Base-by-base conservation (phyloP, 1,140 invertebrate genomes). In the Drosophila ercepeae region DNA sequence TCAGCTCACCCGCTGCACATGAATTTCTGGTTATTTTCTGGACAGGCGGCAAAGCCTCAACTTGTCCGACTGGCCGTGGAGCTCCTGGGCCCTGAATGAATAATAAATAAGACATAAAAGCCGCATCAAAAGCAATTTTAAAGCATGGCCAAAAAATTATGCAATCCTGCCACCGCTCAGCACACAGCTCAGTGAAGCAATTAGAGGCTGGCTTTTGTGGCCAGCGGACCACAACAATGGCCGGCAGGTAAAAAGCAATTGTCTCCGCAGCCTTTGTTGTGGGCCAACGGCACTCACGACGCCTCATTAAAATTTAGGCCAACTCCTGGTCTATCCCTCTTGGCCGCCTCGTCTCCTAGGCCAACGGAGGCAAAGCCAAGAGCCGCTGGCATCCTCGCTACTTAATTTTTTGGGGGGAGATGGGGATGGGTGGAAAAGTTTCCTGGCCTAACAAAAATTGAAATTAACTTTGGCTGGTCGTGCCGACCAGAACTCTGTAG, bases 281-380 rank as follows among this genome's bases (percentile, higher is more conserved):
- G 81, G 81, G 72, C 64, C 76, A 74, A 49, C 50, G 70, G 57
- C 60, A 64, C 60, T 64, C 60, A 59, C 59, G 69, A 64, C 59
- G 82, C 74, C 82, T 88, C 83, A 88, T 88, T 89, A 88, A 89
- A 88, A 88, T 88, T 82, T 88, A 78, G 82, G 83, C 83, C 82
- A 88, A 78, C 54, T 72, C 58, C 63, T 4, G 16, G 5, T 6
- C 44, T 48, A 8, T 18, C 16, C 46, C 21, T 11, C 25, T n/a
- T n/a, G n/a, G n/a, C n/a, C n/a, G n/a, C 49, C n/a, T 14, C 8
- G 7, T 9, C 6, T 29, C 4, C 9, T n/a, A 32, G 9, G 39
- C 39, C 39, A 6, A 19, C 39, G 8, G 6, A 42, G 7, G 25
- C 23, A 42, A 25, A 42, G 76, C 39, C 21, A 58, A 41, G 21